These are phyloP conservation scores for Marcusenius ussheri DNA, from an alignment of 2,113 vertebrate genomes.

Conservation along the genomic window DNA sequence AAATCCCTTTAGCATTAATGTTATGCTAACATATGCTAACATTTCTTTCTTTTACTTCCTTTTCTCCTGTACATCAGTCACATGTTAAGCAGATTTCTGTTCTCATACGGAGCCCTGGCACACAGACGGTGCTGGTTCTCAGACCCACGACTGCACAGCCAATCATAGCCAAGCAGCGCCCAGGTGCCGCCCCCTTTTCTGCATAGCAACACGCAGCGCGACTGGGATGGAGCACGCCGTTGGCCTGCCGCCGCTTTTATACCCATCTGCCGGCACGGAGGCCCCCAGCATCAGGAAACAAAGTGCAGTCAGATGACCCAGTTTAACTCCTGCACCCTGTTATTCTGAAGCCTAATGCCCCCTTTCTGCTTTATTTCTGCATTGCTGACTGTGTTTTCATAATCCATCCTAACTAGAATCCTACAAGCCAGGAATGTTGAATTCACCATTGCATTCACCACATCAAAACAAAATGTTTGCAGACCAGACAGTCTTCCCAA, in stretches of 20 bases:
- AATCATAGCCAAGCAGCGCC: conserved; percentile 35
- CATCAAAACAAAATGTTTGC: background rate
- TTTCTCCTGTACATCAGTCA: background rate
- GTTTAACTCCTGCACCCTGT: background rate
- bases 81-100: background rate
- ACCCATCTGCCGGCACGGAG: background rate
- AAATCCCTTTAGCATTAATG: background rate
- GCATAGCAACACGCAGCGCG: conserved; percentile 39
- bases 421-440: background rate
- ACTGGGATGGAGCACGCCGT: conserved; percentile 11
- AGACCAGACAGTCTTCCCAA: background rate
- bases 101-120: background rate
- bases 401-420: background rate
- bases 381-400: background rate
- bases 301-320: background rate
- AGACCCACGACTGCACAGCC: conserved; percentile 35
- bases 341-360: background rate
- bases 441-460: background rate
- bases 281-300: background rate
- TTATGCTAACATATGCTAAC: background rate
- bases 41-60: background rate
- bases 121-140: conserved; percentile 19
- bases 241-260: background rate
- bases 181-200: conserved; percentile 25
- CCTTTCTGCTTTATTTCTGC: background rate